Evolutionary conservation across 2,888 invertebrate genomes (phyloP), one percentile per base, ranked within the genome.

Genomic region (Sturmia bella): DNA sequence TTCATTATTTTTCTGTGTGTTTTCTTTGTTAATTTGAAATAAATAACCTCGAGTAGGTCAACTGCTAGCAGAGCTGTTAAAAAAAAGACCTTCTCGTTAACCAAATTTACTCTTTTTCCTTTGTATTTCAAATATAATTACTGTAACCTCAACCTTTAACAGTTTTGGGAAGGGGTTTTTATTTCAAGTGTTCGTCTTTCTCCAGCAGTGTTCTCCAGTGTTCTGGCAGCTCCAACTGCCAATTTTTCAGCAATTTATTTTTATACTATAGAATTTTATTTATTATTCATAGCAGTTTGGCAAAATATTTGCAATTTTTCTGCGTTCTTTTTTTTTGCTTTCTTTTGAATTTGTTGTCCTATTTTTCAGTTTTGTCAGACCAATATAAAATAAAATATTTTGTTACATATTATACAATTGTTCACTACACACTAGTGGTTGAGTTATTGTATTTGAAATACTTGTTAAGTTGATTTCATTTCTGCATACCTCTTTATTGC

Each of bases 361-460:
- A 15, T 64, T 75, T 70, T n/a, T n/a, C n/a, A n/a, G n/a, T n/a
- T n/a, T 48, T 54, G 45, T 52, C 24, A 15, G 43, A 6, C 11
- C 11, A 1, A 21, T 21, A 21, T 13, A 21, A 50, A 50, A 32
- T 32, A 7, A 63, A 45, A 45, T 6, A 12, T 45, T 63, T 63
- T 63, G n/a, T n/a, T n/a, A n/a, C n/a, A n/a, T n/a, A n/a, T 24
- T 24, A 50, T 50, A 32, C 7, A 32, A 32, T 7, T 32, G 13
- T 57, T 39, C 13, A 37, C 24, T 41, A 21, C 7, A 19, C 3
- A 59, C 70, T 66, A n/a, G n/a, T 54, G 72, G 72, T 72, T 15
- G 68, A 63, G 76, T 75, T 76, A 52, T 68, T 70, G n/a, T 41
- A 72, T 81, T 68, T 63, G 6, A 72, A 81, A 63, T 54, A 61